A percentile compares a stretch with the other conserved stretches of the same genome.
Evolutionary conservation across 2,797 vertebrate species (phyloP).

Genomic region (Falco rusticolus): DNA sequence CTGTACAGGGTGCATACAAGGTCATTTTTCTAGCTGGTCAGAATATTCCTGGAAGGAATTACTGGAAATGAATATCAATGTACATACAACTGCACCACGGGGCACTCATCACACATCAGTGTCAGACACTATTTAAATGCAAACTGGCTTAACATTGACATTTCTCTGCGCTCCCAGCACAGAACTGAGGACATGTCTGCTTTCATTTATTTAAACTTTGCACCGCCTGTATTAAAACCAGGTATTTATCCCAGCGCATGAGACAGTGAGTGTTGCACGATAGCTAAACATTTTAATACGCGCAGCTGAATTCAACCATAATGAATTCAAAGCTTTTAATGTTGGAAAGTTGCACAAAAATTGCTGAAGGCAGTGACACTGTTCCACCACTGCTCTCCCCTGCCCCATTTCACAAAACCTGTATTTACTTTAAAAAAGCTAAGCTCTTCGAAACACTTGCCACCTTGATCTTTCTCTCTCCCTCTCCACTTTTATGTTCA

Average conservation of each 20-base stretch:
- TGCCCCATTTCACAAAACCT: fast-evolving
- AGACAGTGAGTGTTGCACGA: neutral
- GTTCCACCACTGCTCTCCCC: neutral
- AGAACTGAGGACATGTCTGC: neutral
- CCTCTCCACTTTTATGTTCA: neutral
- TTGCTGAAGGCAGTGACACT: neutral
- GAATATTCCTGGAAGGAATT: neutral
- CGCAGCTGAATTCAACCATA: neutral
- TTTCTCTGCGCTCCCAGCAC: neutral
- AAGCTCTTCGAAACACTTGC: neutral
- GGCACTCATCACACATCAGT: neutral
- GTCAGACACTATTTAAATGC: neutral
- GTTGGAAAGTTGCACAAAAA: neutral
- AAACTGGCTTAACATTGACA: neutral
- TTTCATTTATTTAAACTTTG: neutral
- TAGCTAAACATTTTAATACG: neutral
- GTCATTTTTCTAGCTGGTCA: neutral
- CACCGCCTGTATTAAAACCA: neutral
- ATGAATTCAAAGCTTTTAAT: neutral
- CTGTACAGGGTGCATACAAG: fast-evolving
- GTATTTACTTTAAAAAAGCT: neutral
- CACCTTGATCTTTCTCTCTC: neutral
- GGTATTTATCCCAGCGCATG: neutral
- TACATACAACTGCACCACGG: neutral
- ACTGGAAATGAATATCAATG: neutral